These are phyloP conservation scores for Lottia scabra DNA, from an alignment of 2,888 invertebrate species.

Conservation along the genomic window DNA sequence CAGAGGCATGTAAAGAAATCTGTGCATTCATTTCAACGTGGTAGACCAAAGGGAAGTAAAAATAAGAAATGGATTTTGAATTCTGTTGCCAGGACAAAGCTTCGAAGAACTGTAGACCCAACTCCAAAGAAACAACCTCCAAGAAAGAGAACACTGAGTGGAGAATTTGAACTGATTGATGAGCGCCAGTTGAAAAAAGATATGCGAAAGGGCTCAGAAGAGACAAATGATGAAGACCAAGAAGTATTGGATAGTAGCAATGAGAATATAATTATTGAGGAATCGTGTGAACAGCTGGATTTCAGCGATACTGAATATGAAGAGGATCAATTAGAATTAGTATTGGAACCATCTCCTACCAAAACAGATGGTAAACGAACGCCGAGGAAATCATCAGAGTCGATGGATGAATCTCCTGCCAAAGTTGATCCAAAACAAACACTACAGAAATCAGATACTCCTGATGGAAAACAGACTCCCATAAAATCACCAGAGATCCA, in stretches of 20 bases:
- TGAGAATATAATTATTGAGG: too few species aligned
- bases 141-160: conserved; percentile 46
- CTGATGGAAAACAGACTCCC: too few species aligned
- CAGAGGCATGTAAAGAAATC: background rate
- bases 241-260: too few species aligned
- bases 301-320: too few species aligned
- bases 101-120: background rate
- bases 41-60: background rate
- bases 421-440: too few species aligned
- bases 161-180: conserved; percentile 41
- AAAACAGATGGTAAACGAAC: background rate
- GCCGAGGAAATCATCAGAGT: background rate
- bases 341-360: background rate
- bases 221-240: too few species aligned
- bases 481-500: too few species aligned
- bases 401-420: too few species aligned
- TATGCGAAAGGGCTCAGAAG: background rate
- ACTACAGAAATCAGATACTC: too few species aligned
- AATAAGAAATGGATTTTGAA: background rate
- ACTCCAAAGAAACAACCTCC: conserved; percentile 14
- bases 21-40: background rate
- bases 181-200: conserved; percentile 24
- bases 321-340: too few species aligned
- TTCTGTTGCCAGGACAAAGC: background rate
- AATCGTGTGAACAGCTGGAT: too few species aligned